Base-by-base conservation (phyloP, 2,797 vertebrate genomes). In the Pelodytes ibericus region DNA sequence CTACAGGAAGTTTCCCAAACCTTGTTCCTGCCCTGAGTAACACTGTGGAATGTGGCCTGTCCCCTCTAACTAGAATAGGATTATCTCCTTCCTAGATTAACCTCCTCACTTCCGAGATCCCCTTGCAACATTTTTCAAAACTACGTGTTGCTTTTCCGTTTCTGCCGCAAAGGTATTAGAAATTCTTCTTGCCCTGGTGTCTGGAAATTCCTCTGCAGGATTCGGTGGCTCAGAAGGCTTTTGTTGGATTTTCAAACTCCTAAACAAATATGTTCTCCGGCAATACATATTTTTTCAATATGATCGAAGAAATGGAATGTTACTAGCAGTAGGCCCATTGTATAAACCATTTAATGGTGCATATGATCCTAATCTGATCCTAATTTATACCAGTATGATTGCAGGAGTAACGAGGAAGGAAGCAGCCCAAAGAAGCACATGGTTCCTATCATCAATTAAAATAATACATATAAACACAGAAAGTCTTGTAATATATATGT, bases 341-440 rank as follows among this genome's bases (percentile, higher is more conserved):
- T 72, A 62, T 61, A 73, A 59, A 68, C 76, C 20, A 68, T 60
- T 44, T 66, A 61, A 61, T 56, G 16, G 56, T 27, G 70, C 70
- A 62, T 62, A 49, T 73, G 63, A 77, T 64, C 75, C 51, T 71
- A 66, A 72, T 77, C 68, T 65, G 69, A 77, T 62, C 56, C 71
- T 72, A 69, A 68, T 79, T 72, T 62, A 79, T 73, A 47, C 71
- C 62, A 49, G 62, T 71, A 39, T 60, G 76, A 78, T 72, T 78
- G 69, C 62, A 72, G 70, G 44, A 27, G 71, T 44, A 69, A 44
- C 64, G 13, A 68, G 58, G 71, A 79, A 79, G 71, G 64, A 69
- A 63, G 71, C 71, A n/a, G 66, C 71, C 39, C 30, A 39, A 62
- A 72, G 68, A 67, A 49, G 53, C 76, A 79, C 58, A 56, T 79